These are phyloP conservation scores for Darevskia nairensis DNA, from an alignment of 2,797 vertebrate genomes.

Conservation along the genomic window DNA sequence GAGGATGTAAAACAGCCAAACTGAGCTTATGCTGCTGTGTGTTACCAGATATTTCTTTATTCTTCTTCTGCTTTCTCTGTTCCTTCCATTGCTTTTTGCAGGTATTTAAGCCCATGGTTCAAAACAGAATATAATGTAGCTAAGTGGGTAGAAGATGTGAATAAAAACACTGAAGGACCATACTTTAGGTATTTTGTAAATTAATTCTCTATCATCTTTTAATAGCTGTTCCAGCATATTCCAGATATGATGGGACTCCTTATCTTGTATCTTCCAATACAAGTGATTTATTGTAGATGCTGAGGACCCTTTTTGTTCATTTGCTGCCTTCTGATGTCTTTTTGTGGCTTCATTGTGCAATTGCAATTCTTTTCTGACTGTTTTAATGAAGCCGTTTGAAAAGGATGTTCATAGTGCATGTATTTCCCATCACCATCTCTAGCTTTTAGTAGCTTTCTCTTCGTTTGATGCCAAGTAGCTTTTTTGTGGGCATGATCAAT, in stretches of 20 bases:
- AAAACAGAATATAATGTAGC: conserved; percentile 99
- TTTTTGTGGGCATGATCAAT: conserved; percentile 78
- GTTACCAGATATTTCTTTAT: conserved; percentile 91
- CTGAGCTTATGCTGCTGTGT: conserved; percentile 89
- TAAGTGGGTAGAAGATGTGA: conserved; percentile 99
- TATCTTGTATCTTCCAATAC: conserved; percentile 81
- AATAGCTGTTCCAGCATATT: conserved; percentile 77
- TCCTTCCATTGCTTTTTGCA: conserved; percentile 92
- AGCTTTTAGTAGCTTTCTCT: conserved; percentile 82
- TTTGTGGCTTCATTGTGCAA: conserved; percentile 75
- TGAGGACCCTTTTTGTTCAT: conserved; percentile 73
- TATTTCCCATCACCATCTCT: conserved; percentile 73
- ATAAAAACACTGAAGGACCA: conserved; percentile 99
- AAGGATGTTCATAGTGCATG: conserved; percentile 80
- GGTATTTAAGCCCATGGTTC: conserved; percentile 99
- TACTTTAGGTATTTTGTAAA: conserved; percentile 96
- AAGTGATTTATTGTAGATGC: conserved; percentile 75
- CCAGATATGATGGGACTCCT: conserved; percentile 72
- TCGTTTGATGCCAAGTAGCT: conserved; percentile 79
- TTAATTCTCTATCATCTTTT: conserved; percentile 83
- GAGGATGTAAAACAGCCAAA: conserved; percentile 83
- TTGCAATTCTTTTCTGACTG: conserved; percentile 76
- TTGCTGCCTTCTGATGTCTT: conserved; percentile 80
- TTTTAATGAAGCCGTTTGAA: conserved; percentile 79
- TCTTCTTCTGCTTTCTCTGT: conserved; percentile 88